Evolutionary conservation across 2,113 vertebrate species (phyloP).

Genomic region (Rafetus swinhoei): DNA sequence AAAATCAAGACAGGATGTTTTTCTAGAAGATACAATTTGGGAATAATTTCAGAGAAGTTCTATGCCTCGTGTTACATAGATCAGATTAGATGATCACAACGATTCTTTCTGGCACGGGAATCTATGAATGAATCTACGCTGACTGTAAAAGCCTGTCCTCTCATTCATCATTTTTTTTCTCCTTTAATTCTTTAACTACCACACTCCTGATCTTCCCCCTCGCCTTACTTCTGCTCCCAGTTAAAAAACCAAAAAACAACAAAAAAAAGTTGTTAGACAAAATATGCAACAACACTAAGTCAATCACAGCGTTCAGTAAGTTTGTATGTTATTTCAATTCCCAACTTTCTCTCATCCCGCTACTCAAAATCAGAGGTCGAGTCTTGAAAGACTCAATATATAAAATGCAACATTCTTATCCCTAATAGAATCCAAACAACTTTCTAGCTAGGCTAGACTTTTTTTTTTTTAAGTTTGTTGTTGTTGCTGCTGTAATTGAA

Average conservation of each 20-base stretch:
- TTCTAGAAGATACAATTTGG: not conserved
- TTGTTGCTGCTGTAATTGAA: not conserved
- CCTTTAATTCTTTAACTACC: not conserved
- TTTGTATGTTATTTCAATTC: not conserved
- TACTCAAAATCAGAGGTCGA: not conserved
- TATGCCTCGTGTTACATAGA: not conserved
- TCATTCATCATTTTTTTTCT: not conserved
- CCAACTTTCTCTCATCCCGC: not conserved
- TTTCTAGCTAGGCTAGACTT: constrained; percentile 12
- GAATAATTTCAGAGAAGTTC: not conserved
- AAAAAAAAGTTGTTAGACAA: not conserved
- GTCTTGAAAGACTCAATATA: not conserved
- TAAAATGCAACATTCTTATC: constrained; percentile 22
- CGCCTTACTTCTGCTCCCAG: not conserved
- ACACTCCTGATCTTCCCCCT: not conserved
- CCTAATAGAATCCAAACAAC: not conserved
- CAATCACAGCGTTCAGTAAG: not conserved
- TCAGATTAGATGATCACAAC: not conserved
- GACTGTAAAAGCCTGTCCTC: not conserved
- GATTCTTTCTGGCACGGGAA: not conserved
- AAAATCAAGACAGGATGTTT: not conserved
- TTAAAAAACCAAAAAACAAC: not conserved
- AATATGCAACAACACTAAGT: not conserved
- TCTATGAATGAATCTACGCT: not conserved
- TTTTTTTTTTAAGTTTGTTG: not conserved